Base-by-base conservation (phyloP, 2,888 invertebrate genomes). In the Polymixis flavicincta region DNA sequence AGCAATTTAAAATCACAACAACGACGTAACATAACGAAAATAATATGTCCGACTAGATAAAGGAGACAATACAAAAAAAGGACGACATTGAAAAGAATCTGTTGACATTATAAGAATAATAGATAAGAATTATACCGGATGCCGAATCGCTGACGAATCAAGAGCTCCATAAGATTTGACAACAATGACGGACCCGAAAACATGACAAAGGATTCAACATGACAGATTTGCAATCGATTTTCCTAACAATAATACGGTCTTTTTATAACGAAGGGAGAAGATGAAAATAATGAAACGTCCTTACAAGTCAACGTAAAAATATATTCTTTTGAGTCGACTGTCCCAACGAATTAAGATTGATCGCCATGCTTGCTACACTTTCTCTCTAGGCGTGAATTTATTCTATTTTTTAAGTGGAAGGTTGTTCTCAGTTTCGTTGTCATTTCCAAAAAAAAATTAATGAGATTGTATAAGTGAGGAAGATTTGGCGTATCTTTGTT, bases 331-430 rank as follows among this genome's bases (percentile, higher is more conserved):
- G 91, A 92, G 90, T 91, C 87, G 85, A 86, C 89, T 92, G 93
- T 93, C 93, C 87, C 83, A 69, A 86, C 74, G 91, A 94, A 94
- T 94, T 92, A 92, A 93, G 93, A 93, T 93, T 94, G 93, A 94
- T 93, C 89, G 84, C 90, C 85, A 72, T 85, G 89, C 86, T 82
- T 85, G 90, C 84, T 82, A 85, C 84, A 85, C 83, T 89, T 86
- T 85, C 88, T 78, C 83, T 77, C 80, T 76, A 72, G 81, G 78
- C 84, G 81, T 75, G 80, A 87, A 88, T 89, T 89, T 85, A 79
- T 88, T 90, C 87, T 87, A 84, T 88, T 89, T 89, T 37, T 88
- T 87, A 83, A 84, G 80, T 80, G 75, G 80, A 78, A 85, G 78
- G 79, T 63, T 71, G 50, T 72, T 76, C 71, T 73, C 79, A 76